A percentile compares a stretch with the other conserved stretches of the same genome.
Conservation (phyloP, 2,113 vertebrate species). For the Trogon melanurus region DNA sequence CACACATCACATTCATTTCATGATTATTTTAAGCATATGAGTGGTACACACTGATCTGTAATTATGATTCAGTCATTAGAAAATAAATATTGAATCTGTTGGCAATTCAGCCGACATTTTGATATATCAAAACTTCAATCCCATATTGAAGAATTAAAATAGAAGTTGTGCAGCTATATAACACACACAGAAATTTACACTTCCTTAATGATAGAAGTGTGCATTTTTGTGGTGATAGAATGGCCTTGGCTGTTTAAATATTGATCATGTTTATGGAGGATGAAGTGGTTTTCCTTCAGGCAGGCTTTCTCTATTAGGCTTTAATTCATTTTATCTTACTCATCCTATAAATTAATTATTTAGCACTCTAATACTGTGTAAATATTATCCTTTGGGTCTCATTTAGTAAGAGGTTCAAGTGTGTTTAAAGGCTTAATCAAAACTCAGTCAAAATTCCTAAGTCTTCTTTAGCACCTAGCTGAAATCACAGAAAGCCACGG, state of each 20-base stretch:
- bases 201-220: neutral
- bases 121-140: neutral
- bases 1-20: conserved; percentile 30
- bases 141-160: neutral
- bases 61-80: conserved; percentile 45
- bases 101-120: neutral
- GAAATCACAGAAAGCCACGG: neutral
- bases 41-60: conserved; percentile 29
- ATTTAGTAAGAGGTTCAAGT: neutral
- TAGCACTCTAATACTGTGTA: neutral
- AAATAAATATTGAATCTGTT: conserved; percentile 43
- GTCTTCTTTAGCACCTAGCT: neutral
- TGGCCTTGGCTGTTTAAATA: neutral
- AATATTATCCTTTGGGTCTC: neutral
- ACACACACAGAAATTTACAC: neutral
- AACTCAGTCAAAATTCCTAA: neutral
- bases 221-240: neutral
- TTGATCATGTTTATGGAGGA: neutral
- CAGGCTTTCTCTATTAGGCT: neutral
- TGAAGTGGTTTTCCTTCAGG: neutral
- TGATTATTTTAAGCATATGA: conserved; percentile 50
- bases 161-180: neutral
- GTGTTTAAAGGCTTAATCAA: neutral
- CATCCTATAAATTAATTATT: neutral
- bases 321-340: neutral